phyloP scores from a whole-genome alignment of 2,113 vertebrate species.

The Probosciger aterrimus region DNA sequence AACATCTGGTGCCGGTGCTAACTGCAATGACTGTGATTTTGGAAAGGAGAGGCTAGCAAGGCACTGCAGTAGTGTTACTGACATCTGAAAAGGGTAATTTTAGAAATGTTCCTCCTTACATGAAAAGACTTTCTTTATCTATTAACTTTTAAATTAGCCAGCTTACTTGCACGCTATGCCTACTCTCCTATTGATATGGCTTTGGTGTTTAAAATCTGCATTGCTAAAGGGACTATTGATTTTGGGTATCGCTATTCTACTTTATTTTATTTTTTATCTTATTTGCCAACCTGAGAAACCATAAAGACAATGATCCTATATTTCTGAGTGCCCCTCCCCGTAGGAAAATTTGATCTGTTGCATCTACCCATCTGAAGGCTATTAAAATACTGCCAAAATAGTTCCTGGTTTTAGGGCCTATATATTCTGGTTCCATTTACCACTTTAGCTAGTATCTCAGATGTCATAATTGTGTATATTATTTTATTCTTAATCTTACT shows the following conservation, averaged over 20 bases:
- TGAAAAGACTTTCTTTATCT: not conserved
- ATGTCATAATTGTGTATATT: accelerated
- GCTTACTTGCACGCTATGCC: not conserved
- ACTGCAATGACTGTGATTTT: constrained; percentile 49
- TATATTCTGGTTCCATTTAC: not conserved
- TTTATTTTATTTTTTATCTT: not conserved
- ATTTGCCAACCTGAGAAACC: not conserved
- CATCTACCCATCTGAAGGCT: not conserved
- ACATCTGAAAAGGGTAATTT: constrained; percentile 49
- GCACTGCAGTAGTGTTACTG: not conserved
- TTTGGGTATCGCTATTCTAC: not conserved
- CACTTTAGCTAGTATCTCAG: not conserved
- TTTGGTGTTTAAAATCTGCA: not conserved
- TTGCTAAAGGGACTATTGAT: not conserved
- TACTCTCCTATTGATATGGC: not conserved
- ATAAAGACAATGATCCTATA: not conserved
- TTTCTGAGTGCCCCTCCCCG: not conserved
- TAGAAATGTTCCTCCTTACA: not conserved
- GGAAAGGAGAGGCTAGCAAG: constrained; percentile 25
- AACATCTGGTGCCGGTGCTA: constrained; percentile 58
- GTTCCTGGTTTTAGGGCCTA: accelerated
- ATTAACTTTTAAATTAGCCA: constrained; percentile 21
- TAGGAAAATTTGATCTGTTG: not conserved
- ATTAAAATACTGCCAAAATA: not conserved
- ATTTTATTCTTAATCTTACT: not conserved